Evolutionary conservation across 2,113 vertebrate species (phyloP).

Genomic region (Crotophaga sulcirostris): DNA sequence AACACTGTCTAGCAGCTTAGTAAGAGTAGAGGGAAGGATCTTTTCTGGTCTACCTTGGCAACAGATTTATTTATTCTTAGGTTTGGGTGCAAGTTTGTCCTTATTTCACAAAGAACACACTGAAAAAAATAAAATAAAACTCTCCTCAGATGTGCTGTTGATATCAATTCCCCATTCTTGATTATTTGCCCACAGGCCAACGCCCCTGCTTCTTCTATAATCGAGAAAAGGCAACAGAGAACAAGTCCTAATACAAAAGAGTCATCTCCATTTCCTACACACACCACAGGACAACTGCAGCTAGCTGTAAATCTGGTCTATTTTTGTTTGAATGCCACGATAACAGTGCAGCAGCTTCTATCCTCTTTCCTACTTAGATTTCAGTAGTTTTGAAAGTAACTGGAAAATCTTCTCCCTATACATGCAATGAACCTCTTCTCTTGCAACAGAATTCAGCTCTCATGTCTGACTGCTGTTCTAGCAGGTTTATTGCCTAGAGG

Average conservation of each 20-base stretch:
- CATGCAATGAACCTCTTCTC: not conserved
- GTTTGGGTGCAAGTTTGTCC: not conserved
- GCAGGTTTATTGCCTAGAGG: not conserved
- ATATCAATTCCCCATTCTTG: not conserved
- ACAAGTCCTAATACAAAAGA: not conserved
- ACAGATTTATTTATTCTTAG: not conserved
- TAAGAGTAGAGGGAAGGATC: not conserved
- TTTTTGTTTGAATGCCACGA: not conserved
- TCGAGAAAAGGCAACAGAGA: not conserved
- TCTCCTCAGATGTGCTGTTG: not conserved
- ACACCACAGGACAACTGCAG: not conserved
- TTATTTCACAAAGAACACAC: not conserved
- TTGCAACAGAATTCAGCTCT: not conserved
- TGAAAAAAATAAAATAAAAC: not conserved
- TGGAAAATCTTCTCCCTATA: not conserved
- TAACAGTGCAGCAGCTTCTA: not conserved
- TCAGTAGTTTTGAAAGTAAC: not conserved
- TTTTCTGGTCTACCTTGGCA: not conserved
- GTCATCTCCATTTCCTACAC: not conserved
- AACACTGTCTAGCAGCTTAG: not conserved
- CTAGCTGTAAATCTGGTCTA: not conserved
- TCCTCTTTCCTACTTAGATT: not conserved
- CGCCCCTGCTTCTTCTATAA: fast-evolving
- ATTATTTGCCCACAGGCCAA: not conserved
- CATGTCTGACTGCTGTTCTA: not conserved